These are phyloP conservation scores for Pemphredon lugubris DNA, from an alignment of 2,888 invertebrate genomes.

Conservation along the genomic window DNA sequence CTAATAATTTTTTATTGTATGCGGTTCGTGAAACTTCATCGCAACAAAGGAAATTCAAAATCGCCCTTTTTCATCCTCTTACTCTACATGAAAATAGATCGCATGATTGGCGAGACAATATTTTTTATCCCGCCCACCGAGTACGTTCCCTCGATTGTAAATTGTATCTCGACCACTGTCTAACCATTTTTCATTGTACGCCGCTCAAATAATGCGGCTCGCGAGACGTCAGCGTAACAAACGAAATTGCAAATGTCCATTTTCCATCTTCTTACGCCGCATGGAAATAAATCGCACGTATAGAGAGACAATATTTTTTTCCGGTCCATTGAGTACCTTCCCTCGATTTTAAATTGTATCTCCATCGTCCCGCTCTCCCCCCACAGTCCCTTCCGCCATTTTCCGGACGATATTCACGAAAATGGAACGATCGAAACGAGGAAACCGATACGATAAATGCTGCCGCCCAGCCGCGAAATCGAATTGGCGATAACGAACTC, in stretches of 20 bases:
- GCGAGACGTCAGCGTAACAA: no score
- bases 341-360: slow-evolving; percentile 10
- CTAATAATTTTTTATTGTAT: no score
- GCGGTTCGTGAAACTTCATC: no score
- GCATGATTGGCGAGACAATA: no score
- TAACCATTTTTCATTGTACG: no score
- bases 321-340: slow-evolving; percentile 30
- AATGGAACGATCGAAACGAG: slow-evolving; percentile 10
- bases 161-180: no score
- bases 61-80: not conserved
- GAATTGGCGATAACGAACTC: slow-evolving; percentile 53
- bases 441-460: slow-evolving; percentile 42
- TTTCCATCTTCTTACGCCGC: no score
- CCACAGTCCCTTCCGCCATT: not conserved
- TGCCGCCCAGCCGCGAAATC: slow-evolving; percentile 54
- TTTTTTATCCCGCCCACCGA: no score
- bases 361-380: not conserved
- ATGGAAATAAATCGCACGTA: not conserved
- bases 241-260: slow-evolving; percentile 43
- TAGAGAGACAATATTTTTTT: slow-evolving; percentile 22
- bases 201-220: no score
- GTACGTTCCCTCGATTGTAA: no score
- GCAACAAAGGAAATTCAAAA: no score
- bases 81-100: slow-evolving; percentile 2
- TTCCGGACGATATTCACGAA: slow-evolving; percentile 21